Base-by-base conservation (phyloP, 1,140 invertebrate genomes). In the Homarus americanus region DNA sequence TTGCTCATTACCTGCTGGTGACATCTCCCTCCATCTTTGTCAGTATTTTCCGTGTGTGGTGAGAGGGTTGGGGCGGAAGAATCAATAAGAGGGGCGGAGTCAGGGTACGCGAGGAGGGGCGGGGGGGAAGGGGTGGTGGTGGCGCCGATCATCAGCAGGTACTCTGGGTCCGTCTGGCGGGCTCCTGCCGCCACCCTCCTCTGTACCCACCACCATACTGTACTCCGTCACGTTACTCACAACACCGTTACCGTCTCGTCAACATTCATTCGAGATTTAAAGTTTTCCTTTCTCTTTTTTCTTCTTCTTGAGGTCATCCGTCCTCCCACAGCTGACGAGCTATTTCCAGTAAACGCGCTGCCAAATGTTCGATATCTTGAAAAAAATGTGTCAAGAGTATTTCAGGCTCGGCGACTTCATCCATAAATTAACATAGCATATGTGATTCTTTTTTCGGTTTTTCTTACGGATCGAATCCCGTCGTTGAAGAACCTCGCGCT, bases 131-230 rank as follows among this genome's bases (percentile, higher is more conserved):
- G 17, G 63, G 1, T 32, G 1, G n/a, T 32, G 63, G 63, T 9
- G 28, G 17, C n/a, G 63, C 10, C n/a, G 17, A 28, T 69, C n/a
- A 69, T 9, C 58, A 20, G 3, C 63, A 69, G 63, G 63, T 69
- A 69, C 63, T 69, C n/a, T 69, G 63, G 63, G 63, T 69, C 63
- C 63, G 63, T 69, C 63, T 69, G 63, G 63, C 53, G 9, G n/a
- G 28, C 63, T 32, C 63, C 63, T 69, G 5, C 28, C n/a, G 9
- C 28, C 63, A 1, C 32, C n/a, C 63, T 20, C 53, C 53, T 58
- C 53, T 4, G 3, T 49, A 49, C 44, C 1, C 44, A 0, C 17
- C 17, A 49, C 44, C 44, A 49, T 49, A 49, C 44, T 17, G 9
- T 49, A 49, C 44, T 49, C 44, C 15, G 44, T 24, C 20, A 58